Base-by-base conservation (phyloP, 2,797 vertebrate species). In the Spondyliosoma cantharus region DNA sequence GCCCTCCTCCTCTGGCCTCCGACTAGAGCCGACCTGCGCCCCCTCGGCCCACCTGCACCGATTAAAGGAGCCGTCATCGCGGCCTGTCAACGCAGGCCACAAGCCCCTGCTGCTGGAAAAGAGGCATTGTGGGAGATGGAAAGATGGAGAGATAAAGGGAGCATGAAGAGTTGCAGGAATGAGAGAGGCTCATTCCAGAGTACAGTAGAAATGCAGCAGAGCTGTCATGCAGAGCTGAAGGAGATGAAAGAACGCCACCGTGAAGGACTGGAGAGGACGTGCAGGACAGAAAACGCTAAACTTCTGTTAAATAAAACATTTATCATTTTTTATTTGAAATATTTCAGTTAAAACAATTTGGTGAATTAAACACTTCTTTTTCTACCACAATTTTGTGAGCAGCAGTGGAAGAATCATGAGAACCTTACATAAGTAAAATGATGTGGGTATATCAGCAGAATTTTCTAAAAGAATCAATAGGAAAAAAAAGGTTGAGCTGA, bases 31-130 rank as follows among this genome's bases (percentile, higher is more conserved):
- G 54, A n/a, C 66, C 54, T 1, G 46, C 77, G 76, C 89, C 91
- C 86, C 80, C 37, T 37, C 80, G 46, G 78, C 79, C 94, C 95
- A 96, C 95, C 95, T 94, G 92, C 86, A 74, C 86, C 85, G 93
- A 93, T 88, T 93, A 94, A 94, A 94, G 88, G 80, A 90, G 16
- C 86, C 67, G 29, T 89, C 87, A 84, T 85, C 70, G 67, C 66
- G 13, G 82, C 82, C 87, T 89, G 85, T 92, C 93, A 93, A 82
- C 91, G 58, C 78, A 61, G 76, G 80, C 84, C 84, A 83, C 86
- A 82, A 81, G 74, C 83, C 78, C 76, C 5, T 7, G 19, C 87
- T 80, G 85, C 76, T 87, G 79, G 69, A 86, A 74, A 74, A 75
- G 82, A 76, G 67, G 81, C 60, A 65, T 53, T 72, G 82, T 72